Evolutionary conservation across 2,797 vertebrate species (phyloP), one percentile per base, ranked within the genome.

Genomic region (Labeo calbasu): DNA sequence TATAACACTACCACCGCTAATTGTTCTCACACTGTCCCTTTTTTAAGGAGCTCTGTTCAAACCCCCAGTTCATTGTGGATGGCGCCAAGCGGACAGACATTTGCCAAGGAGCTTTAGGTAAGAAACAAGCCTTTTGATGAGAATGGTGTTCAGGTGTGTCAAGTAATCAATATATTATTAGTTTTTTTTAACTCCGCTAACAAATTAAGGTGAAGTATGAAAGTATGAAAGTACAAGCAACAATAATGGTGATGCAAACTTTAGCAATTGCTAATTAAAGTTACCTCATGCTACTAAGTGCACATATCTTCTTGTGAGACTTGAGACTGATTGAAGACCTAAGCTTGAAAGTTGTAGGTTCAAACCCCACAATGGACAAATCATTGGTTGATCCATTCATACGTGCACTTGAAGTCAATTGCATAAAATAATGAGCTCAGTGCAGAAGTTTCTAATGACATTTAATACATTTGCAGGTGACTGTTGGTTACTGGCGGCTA

Each of bases 401-500:
- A n/a, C n/a, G 3, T 21, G 71, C 25, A 75, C 17, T 21, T 5
- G 4, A 75, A 36, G 14, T 32, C 12, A 32, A 0, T 57, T 40
- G 51, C 5, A 57, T 43, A 32, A 81, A 61, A 81, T 32, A 32
- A 69, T 40, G 14, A 51, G 57, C 25, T 36, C 2, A 51, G 13
- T 3, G 19, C 9, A 69, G 2, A 55, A 25, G 51, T 70, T 23
- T 10, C 19, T 61, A 14, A 50, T 53, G 9, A 53, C 0, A 2
- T 68, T 28, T 70, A 9, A 78, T 70, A 14, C 53, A 14, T 69
- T 57, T 36, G 8, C 91, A 98, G 97, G 97, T 71, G 97, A 98
- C 93, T 98, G 97, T 90, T 98, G 97, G 97, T 92, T 98, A 48
- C 90, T 97, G 90, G 97, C 96, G 0, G 96, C 97, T 86, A 95